Percentiles rank a stretch among this genome's conserved stretches.
Conservation (phyloP, 2,888 invertebrate genomes). For the Serrognathus titanus region DNA sequence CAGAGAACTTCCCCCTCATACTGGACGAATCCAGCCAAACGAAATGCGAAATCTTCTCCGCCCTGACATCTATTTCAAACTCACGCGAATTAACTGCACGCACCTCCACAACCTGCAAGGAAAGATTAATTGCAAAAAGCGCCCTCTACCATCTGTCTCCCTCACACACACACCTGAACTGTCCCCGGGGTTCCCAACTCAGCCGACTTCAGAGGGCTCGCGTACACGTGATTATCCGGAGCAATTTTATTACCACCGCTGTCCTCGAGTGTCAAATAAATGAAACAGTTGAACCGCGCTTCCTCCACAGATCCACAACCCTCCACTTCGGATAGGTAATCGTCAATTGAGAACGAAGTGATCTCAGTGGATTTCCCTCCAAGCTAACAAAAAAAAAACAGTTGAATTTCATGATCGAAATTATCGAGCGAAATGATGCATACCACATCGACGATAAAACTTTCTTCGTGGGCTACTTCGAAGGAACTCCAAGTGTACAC, state of each 20-base stretch:
- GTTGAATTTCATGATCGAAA: background rate
- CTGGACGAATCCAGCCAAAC: conserved; percentile 63
- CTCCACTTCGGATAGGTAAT: conserved; percentile 35
- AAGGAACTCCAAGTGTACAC: conserved; percentile 55
- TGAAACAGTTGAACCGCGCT: conserved; percentile 46
- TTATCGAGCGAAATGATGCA: background rate
- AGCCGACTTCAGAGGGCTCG: conserved; percentile 56
- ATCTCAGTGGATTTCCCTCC: conserved; percentile 33
- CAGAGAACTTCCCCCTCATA: conserved; percentile 63
- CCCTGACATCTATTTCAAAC: conserved; percentile 44
- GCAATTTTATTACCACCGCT: conserved; percentile 47
- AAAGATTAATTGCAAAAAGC: conserved; percentile 14
- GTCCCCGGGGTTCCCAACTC: conserved; percentile 36
- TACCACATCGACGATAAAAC: conserved; percentile 14
- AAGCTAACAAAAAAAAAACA: conserved; percentile 30
- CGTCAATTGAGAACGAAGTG: conserved; percentile 35
- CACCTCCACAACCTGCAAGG: conserved; percentile 24
- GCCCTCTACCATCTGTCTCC: conserved; percentile 6
- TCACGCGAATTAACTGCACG: conserved; percentile 22
- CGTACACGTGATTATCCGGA: conserved; percentile 68
- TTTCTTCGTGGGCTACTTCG: conserved; percentile 23
- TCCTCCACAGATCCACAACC: conserved; percentile 37
- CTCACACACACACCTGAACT: too few species aligned
- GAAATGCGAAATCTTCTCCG: conserved; percentile 61
- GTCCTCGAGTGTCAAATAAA: conserved; percentile 53